These are phyloP conservation scores for Thomomys bottae DNA, from an alignment of 2,113 vertebrate species.

Conservation along the genomic window DNA sequence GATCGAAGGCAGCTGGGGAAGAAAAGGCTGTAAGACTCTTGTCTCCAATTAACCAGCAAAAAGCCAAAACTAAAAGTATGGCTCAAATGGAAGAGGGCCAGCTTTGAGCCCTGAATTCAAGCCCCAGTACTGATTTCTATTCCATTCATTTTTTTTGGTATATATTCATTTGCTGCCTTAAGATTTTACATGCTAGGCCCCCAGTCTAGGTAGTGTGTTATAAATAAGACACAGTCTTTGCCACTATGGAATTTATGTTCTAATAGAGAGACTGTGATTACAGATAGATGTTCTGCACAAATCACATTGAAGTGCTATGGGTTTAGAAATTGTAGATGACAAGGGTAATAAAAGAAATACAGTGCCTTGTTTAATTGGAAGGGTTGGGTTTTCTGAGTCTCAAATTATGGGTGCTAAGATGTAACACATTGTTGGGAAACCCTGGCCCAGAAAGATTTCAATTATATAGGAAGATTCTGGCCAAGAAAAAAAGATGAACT, in stretches of 20 bases:
- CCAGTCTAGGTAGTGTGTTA: not conserved
- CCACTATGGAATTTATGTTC: not conserved
- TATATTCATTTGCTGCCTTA: slow-evolving; percentile 21
- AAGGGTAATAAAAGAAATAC: not conserved
- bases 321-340: not conserved
- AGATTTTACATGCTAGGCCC: not conserved
- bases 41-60: no score
- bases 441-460: not conserved
- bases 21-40: no score
- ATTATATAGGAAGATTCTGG: not conserved
- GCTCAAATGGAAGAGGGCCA: no score
- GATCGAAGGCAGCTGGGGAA: no score
- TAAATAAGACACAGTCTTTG: slow-evolving; percentile 4
- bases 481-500: not conserved
- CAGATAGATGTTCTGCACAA: slow-evolving; percentile 16
- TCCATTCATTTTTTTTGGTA: not conserved
- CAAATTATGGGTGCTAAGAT: not conserved
- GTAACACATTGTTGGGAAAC: no score
- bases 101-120: no score
- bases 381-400: not conserved
- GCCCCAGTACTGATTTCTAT: not conserved
- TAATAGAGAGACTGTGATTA: not conserved
- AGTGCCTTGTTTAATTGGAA: not conserved
- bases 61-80: no score
- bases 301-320: not conserved